phyloP scores from a whole-genome alignment of 2,888 invertebrate species.

The Dolichomitus sp. region DNA sequence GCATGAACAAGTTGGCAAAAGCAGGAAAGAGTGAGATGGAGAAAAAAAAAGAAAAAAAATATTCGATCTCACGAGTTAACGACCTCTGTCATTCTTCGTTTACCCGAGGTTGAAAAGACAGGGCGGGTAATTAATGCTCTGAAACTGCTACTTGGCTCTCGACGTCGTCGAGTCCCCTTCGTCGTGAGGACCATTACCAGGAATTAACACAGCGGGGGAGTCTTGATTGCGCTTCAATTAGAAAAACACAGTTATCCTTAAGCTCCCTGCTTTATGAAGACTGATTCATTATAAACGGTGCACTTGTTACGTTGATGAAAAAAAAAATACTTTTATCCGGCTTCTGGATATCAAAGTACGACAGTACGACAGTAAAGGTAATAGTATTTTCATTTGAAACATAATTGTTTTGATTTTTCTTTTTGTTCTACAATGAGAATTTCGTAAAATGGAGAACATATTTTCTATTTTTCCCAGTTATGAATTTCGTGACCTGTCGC shows the following conservation, averaged over 20 bases:
- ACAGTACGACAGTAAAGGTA: background rate
- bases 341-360: background rate
- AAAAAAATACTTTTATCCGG: background rate
- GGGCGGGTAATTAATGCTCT: slow-evolving; percentile 62
- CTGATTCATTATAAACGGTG: slow-evolving; percentile 61
- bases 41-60: slow-evolving; percentile 54
- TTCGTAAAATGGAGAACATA: slow-evolving; percentile 5
- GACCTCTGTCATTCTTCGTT: slow-evolving; percentile 70
- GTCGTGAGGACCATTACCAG: slow-evolving; percentile 55
- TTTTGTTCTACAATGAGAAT: slow-evolving; percentile 4
- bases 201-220: slow-evolving; percentile 62
- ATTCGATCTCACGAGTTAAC: slow-evolving; percentile 68
- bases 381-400: background rate
- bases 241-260: slow-evolving; percentile 63
- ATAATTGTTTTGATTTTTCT: background rate
- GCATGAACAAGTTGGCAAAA: slow-evolving; percentile 59
- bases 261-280: slow-evolving; percentile 61
- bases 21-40: slow-evolving; percentile 32
- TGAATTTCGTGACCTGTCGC: slow-evolving; percentile 46
- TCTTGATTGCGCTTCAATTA: slow-evolving; percentile 68
- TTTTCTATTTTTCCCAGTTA: slow-evolving; percentile 17
- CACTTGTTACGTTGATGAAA: slow-evolving; percentile 59
- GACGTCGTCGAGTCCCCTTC: slow-evolving; percentile 42
- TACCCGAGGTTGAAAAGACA: slow-evolving; percentile 55
- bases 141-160: slow-evolving; percentile 42